phyloP scores from a whole-genome alignment of 2,113 vertebrate species.

The Caranx ignobilis region DNA sequence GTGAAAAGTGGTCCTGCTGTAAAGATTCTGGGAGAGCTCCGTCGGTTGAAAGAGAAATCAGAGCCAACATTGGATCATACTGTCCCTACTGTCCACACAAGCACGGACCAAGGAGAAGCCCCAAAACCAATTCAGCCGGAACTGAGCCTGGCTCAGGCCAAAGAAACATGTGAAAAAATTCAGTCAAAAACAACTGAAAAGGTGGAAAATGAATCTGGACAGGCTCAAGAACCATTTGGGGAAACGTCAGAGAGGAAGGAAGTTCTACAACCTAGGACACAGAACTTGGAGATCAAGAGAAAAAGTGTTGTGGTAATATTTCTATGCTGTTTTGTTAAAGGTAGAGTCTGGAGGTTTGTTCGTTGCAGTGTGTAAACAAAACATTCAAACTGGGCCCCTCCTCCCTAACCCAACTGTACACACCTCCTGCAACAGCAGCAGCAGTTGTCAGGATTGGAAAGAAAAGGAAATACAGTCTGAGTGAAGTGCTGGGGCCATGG shows the following conservation, averaged over 20 bases:
- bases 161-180: accelerated
- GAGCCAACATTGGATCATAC: slow-evolving; percentile 34
- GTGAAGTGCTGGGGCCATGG: too few species aligned
- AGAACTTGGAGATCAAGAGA: neutral
- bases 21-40: slow-evolving; percentile 70
- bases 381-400: too few species aligned
- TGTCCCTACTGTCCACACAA: neutral
- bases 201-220: neutral
- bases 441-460: too few species aligned
- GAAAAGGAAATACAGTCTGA: too few species aligned
- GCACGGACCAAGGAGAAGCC: neutral
- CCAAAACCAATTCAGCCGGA: neutral
- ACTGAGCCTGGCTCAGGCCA: neutral
- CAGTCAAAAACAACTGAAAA: neutral
- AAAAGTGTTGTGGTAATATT: slow-evolving; percentile 2
- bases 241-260: neutral
- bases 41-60: slow-evolving; percentile 21
- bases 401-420: too few species aligned
- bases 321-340: neutral
- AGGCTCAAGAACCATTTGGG: accelerated
- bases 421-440: too few species aligned
- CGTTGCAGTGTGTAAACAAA: too few species aligned
- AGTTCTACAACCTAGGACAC: neutral
- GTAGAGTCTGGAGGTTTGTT: too few species aligned
- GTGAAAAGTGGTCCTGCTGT: slow-evolving; percentile 80